Conservation (phyloP, 2,888 invertebrate genomes). For the Eupsilia transversa region DNA sequence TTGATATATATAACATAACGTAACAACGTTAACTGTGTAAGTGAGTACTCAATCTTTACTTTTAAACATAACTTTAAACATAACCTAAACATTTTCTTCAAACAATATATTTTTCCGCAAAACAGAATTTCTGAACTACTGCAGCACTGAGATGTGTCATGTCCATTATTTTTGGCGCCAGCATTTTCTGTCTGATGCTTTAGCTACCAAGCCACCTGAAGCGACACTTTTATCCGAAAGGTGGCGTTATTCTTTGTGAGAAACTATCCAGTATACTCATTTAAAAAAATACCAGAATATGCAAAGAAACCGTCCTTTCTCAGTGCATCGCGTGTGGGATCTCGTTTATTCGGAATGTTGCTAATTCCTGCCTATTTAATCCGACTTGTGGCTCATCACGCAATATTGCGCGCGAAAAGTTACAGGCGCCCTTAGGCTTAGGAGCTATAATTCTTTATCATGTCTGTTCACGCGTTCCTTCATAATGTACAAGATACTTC, state of each 20-base stretch:
- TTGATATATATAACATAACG: too few species aligned
- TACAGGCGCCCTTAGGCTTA: constrained; percentile 59
- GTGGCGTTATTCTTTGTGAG: background rate
- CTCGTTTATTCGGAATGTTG: constrained; percentile 55
- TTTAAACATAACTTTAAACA: background rate
- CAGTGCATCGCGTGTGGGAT: constrained; percentile 37
- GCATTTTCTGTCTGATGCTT: background rate
- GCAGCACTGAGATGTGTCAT: background rate
- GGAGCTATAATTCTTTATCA: constrained; percentile 21
- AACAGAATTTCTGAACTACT: background rate
- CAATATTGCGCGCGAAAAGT: constrained; percentile 51
- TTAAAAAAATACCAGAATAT: constrained; percentile 41
- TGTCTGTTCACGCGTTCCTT: constrained; percentile 41
- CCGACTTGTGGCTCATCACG: constrained; percentile 45
- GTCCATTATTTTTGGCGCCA: background rate
- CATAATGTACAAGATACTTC: constrained; percentile 20
- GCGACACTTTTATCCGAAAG: background rate
- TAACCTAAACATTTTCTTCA: background rate
- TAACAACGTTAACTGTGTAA: background rate
- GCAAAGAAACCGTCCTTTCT: constrained; percentile 38
- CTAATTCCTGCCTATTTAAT: constrained; percentile 59
- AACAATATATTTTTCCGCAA: background rate
- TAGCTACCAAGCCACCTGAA: background rate
- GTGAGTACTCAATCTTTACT: background rate
- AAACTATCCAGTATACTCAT: constrained; percentile 4